Evolutionary conservation across 2,888 invertebrate species (phyloP).

Genomic region (Noctua pronuba): DNA sequence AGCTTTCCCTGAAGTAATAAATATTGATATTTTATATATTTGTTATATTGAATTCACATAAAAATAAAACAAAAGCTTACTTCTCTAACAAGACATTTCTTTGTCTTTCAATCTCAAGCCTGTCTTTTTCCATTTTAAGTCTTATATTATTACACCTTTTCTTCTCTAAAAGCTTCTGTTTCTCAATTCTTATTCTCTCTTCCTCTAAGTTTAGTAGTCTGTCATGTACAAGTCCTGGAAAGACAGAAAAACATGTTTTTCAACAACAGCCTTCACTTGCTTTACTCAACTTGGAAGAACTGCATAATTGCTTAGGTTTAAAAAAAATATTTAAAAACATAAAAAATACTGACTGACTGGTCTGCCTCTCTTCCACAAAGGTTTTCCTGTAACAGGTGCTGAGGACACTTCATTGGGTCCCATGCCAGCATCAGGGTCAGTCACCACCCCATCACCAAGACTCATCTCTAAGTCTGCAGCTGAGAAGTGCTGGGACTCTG

Average conservation of each 20-base stretch:
- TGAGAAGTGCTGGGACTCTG: constrained; percentile 74
- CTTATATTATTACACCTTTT: constrained; percentile 81
- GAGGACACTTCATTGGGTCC: constrained; percentile 79
- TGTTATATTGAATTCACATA: neutral
- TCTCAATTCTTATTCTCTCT: constrained; percentile 80
- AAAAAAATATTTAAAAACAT: neutral
- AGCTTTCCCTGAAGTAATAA: neutral
- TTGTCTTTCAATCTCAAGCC: constrained; percentile 80
- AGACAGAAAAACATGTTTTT: neutral
- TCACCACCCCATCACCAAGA: constrained; percentile 70
- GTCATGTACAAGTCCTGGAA: constrained; percentile 78
- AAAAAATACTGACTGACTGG: constrained; percentile 75
- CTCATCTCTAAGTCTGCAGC: constrained; percentile 75
- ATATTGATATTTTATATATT: neutral
- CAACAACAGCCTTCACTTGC: neutral
- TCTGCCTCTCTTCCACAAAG: constrained; percentile 78
- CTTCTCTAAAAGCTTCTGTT: constrained; percentile 81
- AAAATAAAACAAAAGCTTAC: constrained; percentile 65
- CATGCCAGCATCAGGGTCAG: constrained; percentile 73
- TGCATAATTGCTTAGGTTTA: neutral
- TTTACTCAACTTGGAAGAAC: neutral
- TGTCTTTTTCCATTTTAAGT: constrained; percentile 80
- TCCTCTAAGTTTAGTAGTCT: constrained; percentile 79
- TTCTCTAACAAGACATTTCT: constrained; percentile 80
- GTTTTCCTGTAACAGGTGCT: constrained; percentile 73